Evolutionary conservation across 2,888 invertebrate species (phyloP).

Genomic region (Odontocolon sp.): DNA sequence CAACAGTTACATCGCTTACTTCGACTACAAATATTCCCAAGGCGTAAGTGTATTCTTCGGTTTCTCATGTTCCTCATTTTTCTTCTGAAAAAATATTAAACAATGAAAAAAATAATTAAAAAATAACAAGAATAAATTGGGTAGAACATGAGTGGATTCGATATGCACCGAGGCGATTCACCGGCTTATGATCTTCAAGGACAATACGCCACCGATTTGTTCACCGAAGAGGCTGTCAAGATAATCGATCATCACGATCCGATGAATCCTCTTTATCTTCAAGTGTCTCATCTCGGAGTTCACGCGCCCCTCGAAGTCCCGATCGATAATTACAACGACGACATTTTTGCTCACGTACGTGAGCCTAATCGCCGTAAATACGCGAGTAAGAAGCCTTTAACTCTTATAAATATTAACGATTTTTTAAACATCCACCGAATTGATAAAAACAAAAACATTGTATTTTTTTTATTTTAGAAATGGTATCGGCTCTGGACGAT

Average conservation of each 20-base stretch:
- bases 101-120: too few relatives aligned
- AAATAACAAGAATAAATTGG: too few relatives aligned
- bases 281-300: slow-evolving; percentile 91
- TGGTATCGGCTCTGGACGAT: slow-evolving; percentile 85
- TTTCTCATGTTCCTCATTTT: background rate
- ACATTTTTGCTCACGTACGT: slow-evolving; percentile 85
- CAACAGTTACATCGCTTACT: slow-evolving; percentile 92
- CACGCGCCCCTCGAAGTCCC: slow-evolving; percentile 88
- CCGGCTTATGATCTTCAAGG: slow-evolving; percentile 81
- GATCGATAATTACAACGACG: slow-evolving; percentile 84
- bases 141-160: slow-evolving; percentile 81
- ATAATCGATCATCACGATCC: slow-evolving; percentile 85
- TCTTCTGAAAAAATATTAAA: background rate
- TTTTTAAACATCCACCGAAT: background rate
- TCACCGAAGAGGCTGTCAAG: slow-evolving; percentile 85
- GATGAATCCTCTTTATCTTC: slow-evolving; percentile 88
- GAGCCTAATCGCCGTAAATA: slow-evolving; percentile 87
- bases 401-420: background rate
- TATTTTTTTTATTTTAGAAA: slow-evolving; percentile 80
- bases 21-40: slow-evolving; percentile 84
- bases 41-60: slow-evolving; percentile 67
- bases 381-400: slow-evolving; percentile 84
- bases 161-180: slow-evolving; percentile 80
- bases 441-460: background rate
- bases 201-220: slow-evolving; percentile 88